A percentile compares a stretch with the other conserved stretches of the same genome.
phyloP scores from a whole-genome alignment of 2,888 invertebrate species.

The Pseudococcus jackbeardsleyi region DNA sequence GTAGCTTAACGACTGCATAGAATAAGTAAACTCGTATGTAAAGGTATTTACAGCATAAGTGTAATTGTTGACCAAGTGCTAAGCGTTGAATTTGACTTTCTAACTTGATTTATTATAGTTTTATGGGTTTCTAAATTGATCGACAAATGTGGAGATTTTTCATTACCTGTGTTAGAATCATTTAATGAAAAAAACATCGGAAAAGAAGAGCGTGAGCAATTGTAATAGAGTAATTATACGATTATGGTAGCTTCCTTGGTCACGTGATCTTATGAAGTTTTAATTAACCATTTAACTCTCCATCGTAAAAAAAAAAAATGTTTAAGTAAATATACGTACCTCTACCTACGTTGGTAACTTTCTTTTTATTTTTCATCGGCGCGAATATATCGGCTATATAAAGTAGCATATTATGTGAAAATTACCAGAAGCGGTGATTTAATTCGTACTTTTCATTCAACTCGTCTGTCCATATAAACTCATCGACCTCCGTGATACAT shows the following conservation, averaged over 20 bases:
- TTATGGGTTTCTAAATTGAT: conserved; percentile 23
- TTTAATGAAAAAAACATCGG: conserved; percentile 6
- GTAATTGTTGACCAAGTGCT: not conserved
- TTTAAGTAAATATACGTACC: not conserved
- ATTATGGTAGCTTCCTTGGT: conserved; percentile 31
- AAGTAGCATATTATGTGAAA: conserved; percentile 23
- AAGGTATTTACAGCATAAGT: not conserved
- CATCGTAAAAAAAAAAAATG: conserved; percentile 35
- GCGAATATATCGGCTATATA: not conserved
- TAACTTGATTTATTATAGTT: conserved; percentile 25
- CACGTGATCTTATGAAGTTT: conserved; percentile 32
- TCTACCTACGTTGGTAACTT: conserved; percentile 4
- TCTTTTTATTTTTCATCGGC: conserved; percentile 2
- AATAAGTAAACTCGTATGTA: not conserved
- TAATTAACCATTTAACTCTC: conserved; percentile 27
- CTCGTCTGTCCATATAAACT: not conserved
- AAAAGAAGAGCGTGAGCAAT: not conserved
- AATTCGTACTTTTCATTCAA: conserved; percentile 9
- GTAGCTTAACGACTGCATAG: not conserved
- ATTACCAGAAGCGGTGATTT: conserved; percentile 9
- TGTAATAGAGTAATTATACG: not conserved
- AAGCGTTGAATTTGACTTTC: conserved; percentile 19
- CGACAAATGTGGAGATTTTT: conserved; percentile 32
- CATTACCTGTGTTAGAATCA: not conserved
- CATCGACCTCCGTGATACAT: not conserved